These are phyloP conservation scores for Lasiurus borealis DNA, from an alignment of 2,113 vertebrate genomes.

Conservation along the genomic window DNA sequence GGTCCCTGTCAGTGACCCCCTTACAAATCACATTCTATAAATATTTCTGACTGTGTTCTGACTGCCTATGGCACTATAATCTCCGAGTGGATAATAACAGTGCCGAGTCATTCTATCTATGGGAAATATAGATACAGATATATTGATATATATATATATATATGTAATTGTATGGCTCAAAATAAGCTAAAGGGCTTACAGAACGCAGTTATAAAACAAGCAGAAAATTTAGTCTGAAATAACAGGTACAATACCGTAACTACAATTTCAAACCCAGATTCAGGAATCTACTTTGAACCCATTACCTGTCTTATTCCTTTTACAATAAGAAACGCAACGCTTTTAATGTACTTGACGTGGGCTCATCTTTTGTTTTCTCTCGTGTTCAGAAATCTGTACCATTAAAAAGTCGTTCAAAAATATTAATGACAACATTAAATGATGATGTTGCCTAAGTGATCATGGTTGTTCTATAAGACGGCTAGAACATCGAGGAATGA, in stretches of 20 bases:
- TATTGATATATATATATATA: too few species aligned
- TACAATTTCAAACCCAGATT: constrained; percentile 37
- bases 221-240: constrained; percentile 28
- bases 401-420: background rate
- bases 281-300: background rate
- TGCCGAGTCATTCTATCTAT: background rate
- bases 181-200: background rate
- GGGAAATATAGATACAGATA: too few species aligned
- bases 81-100: background rate
- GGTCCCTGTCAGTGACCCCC: background rate
- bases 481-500: background rate
- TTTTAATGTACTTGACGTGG: background rate
- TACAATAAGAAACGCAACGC: background rate
- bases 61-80: background rate
- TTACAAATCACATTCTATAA: background rate
- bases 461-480: background rate
- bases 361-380: background rate
- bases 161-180: background rate
- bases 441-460: background rate
- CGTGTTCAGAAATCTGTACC: background rate
- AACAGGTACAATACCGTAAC: background rate
- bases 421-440: background rate
- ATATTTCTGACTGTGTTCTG: background rate
- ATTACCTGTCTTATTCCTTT: background rate
- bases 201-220: background rate